Percentiles rank a stretch among this genome's conserved stretches.
Evolutionary conservation across 2,888 invertebrate species (phyloP).

Genomic region (Apomyelois bistriatella): DNA sequence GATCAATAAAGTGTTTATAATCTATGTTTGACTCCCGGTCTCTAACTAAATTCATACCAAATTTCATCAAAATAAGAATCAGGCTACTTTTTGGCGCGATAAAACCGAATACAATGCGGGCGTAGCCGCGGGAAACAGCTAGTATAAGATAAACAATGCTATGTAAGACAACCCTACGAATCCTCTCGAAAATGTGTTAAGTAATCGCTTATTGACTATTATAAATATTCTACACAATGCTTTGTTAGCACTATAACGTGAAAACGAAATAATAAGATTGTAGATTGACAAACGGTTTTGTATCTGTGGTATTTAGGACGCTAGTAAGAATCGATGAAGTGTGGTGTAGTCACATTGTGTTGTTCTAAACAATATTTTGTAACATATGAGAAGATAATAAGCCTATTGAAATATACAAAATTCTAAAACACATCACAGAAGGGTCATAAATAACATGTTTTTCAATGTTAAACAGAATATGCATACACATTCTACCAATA

Average conservation of each 20-base stretch:
- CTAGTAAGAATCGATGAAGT: background rate
- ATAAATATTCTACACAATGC: background rate
- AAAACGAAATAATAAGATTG: background rate
- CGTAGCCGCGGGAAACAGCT: too few species aligned
- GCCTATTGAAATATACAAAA: background rate
- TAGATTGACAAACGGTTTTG: background rate
- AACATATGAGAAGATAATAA: background rate
- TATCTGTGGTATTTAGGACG: background rate
- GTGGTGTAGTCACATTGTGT: background rate
- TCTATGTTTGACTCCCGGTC: too few species aligned
- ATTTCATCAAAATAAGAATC: too few species aligned
- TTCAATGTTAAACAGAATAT: too few species aligned
- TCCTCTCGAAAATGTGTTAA: background rate
- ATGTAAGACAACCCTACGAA: too few species aligned
- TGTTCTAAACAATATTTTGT: background rate
- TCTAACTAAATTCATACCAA: too few species aligned
- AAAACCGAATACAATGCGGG: too few species aligned
- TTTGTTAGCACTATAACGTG: slow-evolving; percentile 1
- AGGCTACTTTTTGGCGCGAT: too few species aligned
- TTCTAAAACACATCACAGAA: background rate
- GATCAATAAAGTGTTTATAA: too few species aligned
- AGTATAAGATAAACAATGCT: background rate
- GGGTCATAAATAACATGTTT: too few species aligned
- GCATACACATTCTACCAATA: too few species aligned
- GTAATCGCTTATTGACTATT: background rate